Conservation (phyloP, 1,140 invertebrate species). For the Tyrophagus putrescentiae region DNA sequence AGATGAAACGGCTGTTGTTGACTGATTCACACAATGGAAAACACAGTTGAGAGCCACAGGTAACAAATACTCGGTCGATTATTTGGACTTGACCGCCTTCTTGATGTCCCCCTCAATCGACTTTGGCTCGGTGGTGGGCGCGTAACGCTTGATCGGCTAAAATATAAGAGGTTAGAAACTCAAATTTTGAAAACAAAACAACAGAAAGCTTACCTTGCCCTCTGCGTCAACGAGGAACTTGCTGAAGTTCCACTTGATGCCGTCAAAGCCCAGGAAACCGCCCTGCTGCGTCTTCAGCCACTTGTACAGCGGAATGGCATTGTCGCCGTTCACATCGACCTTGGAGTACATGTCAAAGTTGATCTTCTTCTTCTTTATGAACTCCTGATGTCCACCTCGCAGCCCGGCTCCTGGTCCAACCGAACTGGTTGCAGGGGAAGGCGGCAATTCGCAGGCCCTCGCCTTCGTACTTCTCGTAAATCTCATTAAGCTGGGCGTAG, state of each 20-base stretch:
- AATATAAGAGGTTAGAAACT: too few relatives aligned
- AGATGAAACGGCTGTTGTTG: too few relatives aligned
- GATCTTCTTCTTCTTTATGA: conserved; percentile 47
- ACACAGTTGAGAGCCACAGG: too few relatives aligned
- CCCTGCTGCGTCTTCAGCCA: conserved; percentile 62
- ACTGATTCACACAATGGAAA: too few relatives aligned
- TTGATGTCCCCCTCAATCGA: conserved; percentile 25
- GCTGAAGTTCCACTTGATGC: conserved; percentile 93
- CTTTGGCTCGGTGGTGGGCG: conserved; percentile 38
- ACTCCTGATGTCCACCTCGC: conserved; percentile 53
- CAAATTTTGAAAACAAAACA: too few relatives aligned
- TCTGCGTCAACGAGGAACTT: conserved; percentile 75
- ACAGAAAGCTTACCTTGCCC: too few relatives aligned
- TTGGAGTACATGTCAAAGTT: conserved; percentile 63
- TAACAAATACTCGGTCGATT: too few relatives aligned
- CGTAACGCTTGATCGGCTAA: conserved; percentile 63
- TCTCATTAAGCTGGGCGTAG: conserved; percentile 53
- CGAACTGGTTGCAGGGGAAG: conserved; percentile 88
- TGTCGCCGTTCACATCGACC: conserved; percentile 70
- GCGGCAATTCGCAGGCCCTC: conserved; percentile 57
- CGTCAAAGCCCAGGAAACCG: conserved; percentile 19
- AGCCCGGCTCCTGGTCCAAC: conserved; percentile 57
- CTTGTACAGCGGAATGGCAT: conserved; percentile 64
- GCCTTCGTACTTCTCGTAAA: conserved; percentile 50
- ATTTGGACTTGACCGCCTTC: too few relatives aligned